phyloP scores from a whole-genome alignment of 2,113 vertebrate genomes.

The Passer domesticus region DNA sequence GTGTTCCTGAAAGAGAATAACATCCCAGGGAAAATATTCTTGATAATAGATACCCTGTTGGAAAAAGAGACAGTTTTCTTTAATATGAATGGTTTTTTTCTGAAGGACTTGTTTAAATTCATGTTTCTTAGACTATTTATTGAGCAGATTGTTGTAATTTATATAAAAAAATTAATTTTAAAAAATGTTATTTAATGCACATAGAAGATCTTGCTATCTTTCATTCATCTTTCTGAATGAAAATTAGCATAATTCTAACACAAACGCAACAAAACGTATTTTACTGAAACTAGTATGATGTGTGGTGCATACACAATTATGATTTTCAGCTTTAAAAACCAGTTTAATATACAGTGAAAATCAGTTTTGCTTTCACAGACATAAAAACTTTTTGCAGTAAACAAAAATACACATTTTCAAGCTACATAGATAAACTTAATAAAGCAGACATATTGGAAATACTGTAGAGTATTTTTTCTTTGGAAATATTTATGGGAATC shows the following conservation, averaged over 20 bases:
- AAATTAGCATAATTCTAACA: constrained; percentile 18
- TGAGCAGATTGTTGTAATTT: not conserved
- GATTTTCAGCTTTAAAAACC: constrained; percentile 2
- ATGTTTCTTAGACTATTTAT: not conserved
- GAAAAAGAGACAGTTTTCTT: not conserved
- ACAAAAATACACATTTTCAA: not conserved
- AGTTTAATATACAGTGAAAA: not conserved
- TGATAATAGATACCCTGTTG: not conserved
- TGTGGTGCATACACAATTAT: not conserved
- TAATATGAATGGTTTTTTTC: not conserved
- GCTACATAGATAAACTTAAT: not conserved
- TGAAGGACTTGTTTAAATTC: not conserved
- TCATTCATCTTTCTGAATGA: not conserved
- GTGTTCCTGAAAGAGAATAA: not conserved
- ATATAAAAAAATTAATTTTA: not conserved
- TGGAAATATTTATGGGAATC: not conserved
- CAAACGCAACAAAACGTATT: not conserved
- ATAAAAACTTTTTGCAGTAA: not conserved
- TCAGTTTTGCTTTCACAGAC: not conserved
- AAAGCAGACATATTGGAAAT: not conserved
- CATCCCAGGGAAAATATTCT: not conserved
- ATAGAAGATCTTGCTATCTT: not conserved
- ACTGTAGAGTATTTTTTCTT: not conserved
- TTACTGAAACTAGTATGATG: not conserved
- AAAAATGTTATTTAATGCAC: not conserved